phyloP scores from a whole-genome alignment of 2,113 vertebrate species.

The Callocephalon fimbriatum region DNA sequence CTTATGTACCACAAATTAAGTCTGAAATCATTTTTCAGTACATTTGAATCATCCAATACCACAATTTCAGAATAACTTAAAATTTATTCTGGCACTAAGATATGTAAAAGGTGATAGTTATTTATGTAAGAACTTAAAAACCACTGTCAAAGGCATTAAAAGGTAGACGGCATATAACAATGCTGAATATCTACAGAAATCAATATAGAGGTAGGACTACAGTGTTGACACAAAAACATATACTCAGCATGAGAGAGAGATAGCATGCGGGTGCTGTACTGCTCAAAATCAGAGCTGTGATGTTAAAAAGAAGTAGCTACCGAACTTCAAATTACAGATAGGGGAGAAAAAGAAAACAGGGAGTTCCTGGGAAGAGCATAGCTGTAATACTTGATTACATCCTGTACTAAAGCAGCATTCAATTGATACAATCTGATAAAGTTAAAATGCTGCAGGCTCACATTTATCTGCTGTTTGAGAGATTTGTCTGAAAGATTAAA shows the following conservation, averaged over 20 bases:
- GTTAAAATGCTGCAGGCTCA: slow-evolving; percentile 20
- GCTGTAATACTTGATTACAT: slow-evolving; percentile 30
- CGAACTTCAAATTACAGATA: not conserved
- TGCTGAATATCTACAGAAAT: not conserved
- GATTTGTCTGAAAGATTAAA: slow-evolving; percentile 45
- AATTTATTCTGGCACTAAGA: not conserved
- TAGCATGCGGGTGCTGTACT: not conserved
- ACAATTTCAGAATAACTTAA: not conserved
- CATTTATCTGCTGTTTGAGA: slow-evolving; percentile 34
- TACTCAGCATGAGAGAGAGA: not conserved
- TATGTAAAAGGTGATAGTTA: not conserved
- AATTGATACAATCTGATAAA: slow-evolving; percentile 25
- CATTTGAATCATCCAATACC: not conserved
- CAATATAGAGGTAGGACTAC: not conserved
- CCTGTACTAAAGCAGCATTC: not conserved
- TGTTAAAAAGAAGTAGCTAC: not conserved
- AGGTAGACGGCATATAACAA: not conserved
- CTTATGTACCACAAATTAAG: not conserved
- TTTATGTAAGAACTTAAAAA: not conserved
- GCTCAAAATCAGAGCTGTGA: not conserved
- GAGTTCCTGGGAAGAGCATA: slow-evolving; percentile 8
- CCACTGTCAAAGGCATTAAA: not conserved
- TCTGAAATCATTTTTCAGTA: not conserved
- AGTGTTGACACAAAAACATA: not conserved
- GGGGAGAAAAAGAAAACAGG: not conserved